Evolutionary conservation across 92 coral and sea anemone species (phyloP), one percentile per base, ranked within the genome.

Genomic region (Palythoa grandis): DNA sequence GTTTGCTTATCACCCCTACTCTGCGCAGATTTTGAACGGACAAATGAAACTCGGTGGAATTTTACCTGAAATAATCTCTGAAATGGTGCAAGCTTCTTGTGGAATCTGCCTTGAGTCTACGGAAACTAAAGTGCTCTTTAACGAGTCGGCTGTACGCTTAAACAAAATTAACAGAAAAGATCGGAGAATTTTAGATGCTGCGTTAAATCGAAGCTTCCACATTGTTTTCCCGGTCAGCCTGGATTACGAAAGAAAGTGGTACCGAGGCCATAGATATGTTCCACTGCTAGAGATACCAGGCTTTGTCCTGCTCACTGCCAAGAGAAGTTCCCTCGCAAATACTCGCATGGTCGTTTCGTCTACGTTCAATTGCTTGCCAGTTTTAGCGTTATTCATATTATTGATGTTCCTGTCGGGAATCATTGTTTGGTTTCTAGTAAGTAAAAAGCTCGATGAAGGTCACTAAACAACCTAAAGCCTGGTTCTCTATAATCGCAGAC

Each of bases 271-370:
- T 50, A 70, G 53, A 10, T 94, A 92, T 43, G 79, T 94, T 22
- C 95, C 97, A 0, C 86, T 94, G 52, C 74, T 92, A 2, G 92
- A 93, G 17, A 92, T 94, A 0, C 97, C 97, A 57, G 97, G 97
- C 16, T 93, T 94, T 43, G 97, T 94, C 6, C 71, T 92, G 82
- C 61, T 94, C 65, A 90, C 97, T 15, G 79, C 87, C 29, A 89
- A 84, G 74, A 90, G 82, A 85, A 72, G 90, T 15, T 82, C 90
- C 2, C 58, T 84, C 23, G 93, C 50, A 7, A 92, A 94, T 52
- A 91, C 97, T 1, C 74, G 91, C 12, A 91, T 87, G 14, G 66
- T 94, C 25, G 85, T 90, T 5, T 57, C 65, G 29, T 92, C 97
- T 60, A 92, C 88, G 14, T 53, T 90, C 39, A 69, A 87, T 24